A percentile compares a stretch with the other conserved stretches of the same genome.
Evolutionary conservation across 1,140 invertebrate species (phyloP).

Genomic region (Ceratoteleas bidentatus): DNA sequence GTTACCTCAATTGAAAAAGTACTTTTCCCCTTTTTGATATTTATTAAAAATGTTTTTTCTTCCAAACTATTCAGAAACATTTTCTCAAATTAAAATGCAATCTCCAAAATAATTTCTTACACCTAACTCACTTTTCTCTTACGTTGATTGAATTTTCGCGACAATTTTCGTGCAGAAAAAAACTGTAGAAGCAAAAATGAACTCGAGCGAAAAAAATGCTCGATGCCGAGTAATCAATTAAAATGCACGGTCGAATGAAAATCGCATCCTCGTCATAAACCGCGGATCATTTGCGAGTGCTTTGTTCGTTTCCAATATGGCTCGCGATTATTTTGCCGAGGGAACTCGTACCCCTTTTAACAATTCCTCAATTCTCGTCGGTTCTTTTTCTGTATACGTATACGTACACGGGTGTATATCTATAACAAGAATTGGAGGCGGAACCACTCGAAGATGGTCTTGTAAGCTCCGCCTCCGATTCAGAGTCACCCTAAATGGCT

Average conservation of each 20-base stretch:
- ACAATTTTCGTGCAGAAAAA: no score
- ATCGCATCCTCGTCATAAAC: conserved; percentile 15
- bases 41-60: no score
- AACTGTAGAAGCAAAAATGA: neutral
- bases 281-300: conserved; percentile 25
- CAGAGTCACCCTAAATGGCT: conserved; percentile 63
- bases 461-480: conserved; percentile 64
- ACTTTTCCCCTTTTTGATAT: no score
- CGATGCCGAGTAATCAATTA: conserved; percentile 21
- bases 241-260: neutral
- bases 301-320: conserved; percentile 54
- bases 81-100: no score
- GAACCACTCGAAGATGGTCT: conserved; percentile 52
- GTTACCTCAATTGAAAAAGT: no score
- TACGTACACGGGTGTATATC: conserved; percentile 22
- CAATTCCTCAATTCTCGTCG: conserved; percentile 34
- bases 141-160: no score
- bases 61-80: no score
- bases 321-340: conserved; percentile 35
- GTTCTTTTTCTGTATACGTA: conserved; percentile 28
- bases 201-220: neutral
- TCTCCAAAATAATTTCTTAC: no score
- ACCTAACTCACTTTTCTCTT: no score
- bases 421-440: conserved; percentile 50
- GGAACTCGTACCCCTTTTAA: conserved; percentile 48